Base-by-base conservation (phyloP, 2,113 vertebrate genomes). In the Zosterops pallidus region DNA sequence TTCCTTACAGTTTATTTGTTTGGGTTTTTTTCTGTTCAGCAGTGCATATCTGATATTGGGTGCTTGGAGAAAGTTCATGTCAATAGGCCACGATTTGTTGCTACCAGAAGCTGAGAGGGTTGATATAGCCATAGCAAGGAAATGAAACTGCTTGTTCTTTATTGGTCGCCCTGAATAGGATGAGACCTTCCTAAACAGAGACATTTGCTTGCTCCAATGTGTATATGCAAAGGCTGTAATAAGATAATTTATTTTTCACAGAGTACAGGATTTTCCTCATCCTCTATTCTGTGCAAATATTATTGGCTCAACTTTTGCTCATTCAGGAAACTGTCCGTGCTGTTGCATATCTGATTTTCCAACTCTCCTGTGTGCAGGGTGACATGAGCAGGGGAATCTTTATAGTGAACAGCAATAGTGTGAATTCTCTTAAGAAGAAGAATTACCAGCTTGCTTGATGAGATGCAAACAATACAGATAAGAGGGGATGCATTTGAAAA, bases 401-500 rank as follows among this genome's bases (percentile, higher is more conserved):
- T 86, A 1, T 50, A 29, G 12, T 47, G 44, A 70, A 42, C 9
- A 77, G 26, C 25, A 70, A 12, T 6, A 37, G 14, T 1, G 1
- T 19, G 35, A 80, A 80, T 88, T 76, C 53, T 72, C 7, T 39
- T 65, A 53, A 67, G 46, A 28, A 90, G 44, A 69, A 74, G 26
- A 80, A 81, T 57, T 72, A 7, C 9, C 37, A 29, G 28, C 62
- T 91, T 89, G 56, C 55, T 92, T 91, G 65, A 33, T 92, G 35
- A 86, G 62, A 17, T 55, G 24, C 55, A 82, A 93, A 65, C 65
- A 86, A 55, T 79, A 89, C n/a, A 80, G 25, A 37, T 55, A 91
- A 78, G 83, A 94, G 63, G 15, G 14, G 52, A 89, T 91, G 60
- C 42, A 21, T 75, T 91, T 86, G 89, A 80, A 91, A 93, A 81